Evolutionary conservation across 1,140 invertebrate genomes (phyloP), one percentile per base, ranked within the genome.

Genomic region (Temnothorax longispinosus): DNA sequence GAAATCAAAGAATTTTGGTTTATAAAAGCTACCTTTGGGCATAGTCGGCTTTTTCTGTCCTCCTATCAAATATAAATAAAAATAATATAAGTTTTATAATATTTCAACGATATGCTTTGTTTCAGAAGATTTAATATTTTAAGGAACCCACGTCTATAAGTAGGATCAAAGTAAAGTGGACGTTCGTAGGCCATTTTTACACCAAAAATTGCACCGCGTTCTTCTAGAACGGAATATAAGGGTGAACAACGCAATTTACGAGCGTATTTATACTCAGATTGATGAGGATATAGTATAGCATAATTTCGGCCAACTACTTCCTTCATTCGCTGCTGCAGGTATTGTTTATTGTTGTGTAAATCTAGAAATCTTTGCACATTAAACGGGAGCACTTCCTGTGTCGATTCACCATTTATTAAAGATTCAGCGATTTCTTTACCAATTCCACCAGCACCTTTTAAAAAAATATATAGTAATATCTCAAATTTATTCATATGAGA

Each of bases 101-200:
- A 11, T 58, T 56, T 56, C n/a, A 72, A 80, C 8, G 15, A n/a
- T 13, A 44, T 65, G 41, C 8, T 27, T 64, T 69, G 32, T 32
- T 4, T 41, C 7, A 21, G n/a, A 41, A 21, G n/a, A 41, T 58
- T 15, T 75, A 7, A 15, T 58, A n/a, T 1, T 54, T 77, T n/a
- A 60, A 58, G 44, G 54, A 60, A 62, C 84, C 89, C 93, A 96
- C 96, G 93, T 94, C 93, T 94, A 75, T 96, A 96, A 69, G 96
- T 96, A 13, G 96, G 94, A 92, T 96, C 96, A 88, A 96, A 96
- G 92, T 96, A 96, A 18, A 96, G 93, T 18, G 98, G 97, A 90
- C 98, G 94, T 94, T 98, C 98, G 92, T 98, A 98, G n/a, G 97
- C 98, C 97, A 98, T 98, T 92, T 97, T 97, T 86, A 98, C 97